Conservation (phyloP, 2,888 invertebrate species). For the Brassicogethes aeneus region DNA sequence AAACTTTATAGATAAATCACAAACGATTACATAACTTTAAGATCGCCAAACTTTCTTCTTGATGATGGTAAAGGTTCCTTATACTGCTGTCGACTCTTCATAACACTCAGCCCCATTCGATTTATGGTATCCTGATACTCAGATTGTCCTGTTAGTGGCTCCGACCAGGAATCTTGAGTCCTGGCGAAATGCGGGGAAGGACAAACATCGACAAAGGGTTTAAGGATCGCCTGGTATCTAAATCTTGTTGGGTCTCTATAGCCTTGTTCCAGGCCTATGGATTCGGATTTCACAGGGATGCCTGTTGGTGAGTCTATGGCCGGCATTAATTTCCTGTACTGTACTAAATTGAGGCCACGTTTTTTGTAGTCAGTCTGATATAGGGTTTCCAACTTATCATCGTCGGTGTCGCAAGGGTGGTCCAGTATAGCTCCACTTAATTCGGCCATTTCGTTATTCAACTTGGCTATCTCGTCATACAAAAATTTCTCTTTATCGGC, state of each 20-base stretch:
- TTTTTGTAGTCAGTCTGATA: conserved; percentile 54
- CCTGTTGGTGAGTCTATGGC: conserved; percentile 52
- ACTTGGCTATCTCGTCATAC: conserved; percentile 45
- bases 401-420: conserved; percentile 53
- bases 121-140: conserved; percentile 56
- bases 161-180: conserved; percentile 46
- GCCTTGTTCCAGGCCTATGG: conserved; percentile 48
- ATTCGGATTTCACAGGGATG: conserved; percentile 48
- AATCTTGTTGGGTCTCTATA: conserved; percentile 57
- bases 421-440: conserved; percentile 54
- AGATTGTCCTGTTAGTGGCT: conserved; percentile 48
- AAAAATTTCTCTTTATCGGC: conserved; percentile 52
- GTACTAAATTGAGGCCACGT: conserved; percentile 48
- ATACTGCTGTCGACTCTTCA: conserved; percentile 53
- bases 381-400: conserved; percentile 53
- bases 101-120: conserved; percentile 49
- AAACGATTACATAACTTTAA: too few species aligned
- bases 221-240: conserved; percentile 44
- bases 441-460: conserved; percentile 47
- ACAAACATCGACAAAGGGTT: conserved; percentile 49
- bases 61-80: conserved; percentile 55
- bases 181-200: conserved; percentile 31
- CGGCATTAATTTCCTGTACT: conserved; percentile 50
- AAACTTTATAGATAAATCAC: too few species aligned
- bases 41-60: conserved; percentile 50